These are phyloP conservation scores for Epiperipatus broadwayi DNA, from an alignment of 2,888 invertebrate genomes.

Conservation along the genomic window DNA sequence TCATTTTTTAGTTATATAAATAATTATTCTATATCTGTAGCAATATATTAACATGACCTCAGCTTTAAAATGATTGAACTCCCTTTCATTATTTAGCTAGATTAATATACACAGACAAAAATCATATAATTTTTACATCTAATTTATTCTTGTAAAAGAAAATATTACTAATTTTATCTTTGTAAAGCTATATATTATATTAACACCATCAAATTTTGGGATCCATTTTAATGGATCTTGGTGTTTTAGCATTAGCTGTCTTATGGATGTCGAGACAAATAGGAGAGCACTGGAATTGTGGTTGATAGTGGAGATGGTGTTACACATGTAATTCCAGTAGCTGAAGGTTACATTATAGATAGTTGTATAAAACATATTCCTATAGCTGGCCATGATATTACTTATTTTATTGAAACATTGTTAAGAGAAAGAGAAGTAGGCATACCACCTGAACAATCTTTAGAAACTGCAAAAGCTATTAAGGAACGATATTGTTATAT, in stretches of 20 bases:
- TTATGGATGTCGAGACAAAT: slow-evolving; percentile 85
- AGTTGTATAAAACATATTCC: slow-evolving; percentile 99
- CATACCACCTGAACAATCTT: slow-evolving; percentile 93
- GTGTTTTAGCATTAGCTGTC: slow-evolving; percentile 88
- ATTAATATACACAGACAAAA: too few relatives aligned
- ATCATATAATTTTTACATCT: too few relatives aligned
- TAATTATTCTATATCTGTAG: too few relatives aligned
- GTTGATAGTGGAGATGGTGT: slow-evolving; percentile 99
- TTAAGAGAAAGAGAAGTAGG: slow-evolving; percentile 87
- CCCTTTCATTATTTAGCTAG: too few relatives aligned
- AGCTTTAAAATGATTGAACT: too few relatives aligned
- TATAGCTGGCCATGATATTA: slow-evolving; percentile 97
- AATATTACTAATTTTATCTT: too few relatives aligned
- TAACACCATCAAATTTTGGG: too few relatives aligned
- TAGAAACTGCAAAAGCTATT: slow-evolving; percentile 97
- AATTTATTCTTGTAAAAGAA: too few relatives aligned
- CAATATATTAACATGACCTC: too few relatives aligned
- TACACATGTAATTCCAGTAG: slow-evolving; percentile 97
- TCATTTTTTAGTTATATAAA: too few relatives aligned
- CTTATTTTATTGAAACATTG: slow-evolving; percentile 93
- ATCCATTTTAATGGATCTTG: too few relatives aligned
- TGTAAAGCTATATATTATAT: too few relatives aligned
- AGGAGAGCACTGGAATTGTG: slow-evolving; percentile 83
- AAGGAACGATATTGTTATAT: slow-evolving; percentile 36
- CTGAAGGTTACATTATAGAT: slow-evolving; percentile 97